Percentiles rank a stretch among this genome's conserved stretches.
Conservation (phyloP, 2,113 vertebrate species). For the Brienomyrus brachyistius region DNA sequence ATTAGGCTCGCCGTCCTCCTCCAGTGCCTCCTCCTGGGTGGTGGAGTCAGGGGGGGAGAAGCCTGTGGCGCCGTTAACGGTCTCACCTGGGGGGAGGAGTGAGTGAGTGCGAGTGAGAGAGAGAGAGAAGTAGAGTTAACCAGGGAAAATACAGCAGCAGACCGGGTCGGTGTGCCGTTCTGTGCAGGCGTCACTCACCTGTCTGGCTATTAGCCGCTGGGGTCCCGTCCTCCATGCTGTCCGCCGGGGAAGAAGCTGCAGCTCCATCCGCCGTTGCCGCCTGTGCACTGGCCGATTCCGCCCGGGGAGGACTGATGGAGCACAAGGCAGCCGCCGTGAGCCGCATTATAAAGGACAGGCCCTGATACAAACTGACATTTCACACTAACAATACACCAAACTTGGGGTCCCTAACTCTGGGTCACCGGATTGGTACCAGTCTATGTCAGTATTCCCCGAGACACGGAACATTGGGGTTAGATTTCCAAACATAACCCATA, state of each 20-base stretch:
- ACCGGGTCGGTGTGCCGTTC: neutral
- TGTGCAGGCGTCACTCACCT: constrained; percentile 37
- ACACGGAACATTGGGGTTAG: neutral
- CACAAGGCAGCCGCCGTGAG: neutral
- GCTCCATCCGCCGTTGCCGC: constrained; percentile 22
- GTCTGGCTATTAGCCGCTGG: constrained; percentile 32
- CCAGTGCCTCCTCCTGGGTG: constrained; percentile 39
- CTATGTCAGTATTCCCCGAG: neutral
- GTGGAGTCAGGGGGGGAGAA: constrained; percentile 50
- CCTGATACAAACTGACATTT: neutral
- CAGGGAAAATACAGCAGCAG: too few relatives aligned
- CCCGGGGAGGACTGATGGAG: constrained; percentile 53
- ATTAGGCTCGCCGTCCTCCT: constrained; percentile 64
- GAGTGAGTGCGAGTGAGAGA: neutral
- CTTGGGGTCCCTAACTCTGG: neutral
- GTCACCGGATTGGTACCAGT: neutral
- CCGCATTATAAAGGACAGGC: neutral
- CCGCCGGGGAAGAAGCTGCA: constrained; percentile 29
- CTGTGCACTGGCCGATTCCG: constrained; percentile 37
- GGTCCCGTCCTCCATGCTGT: constrained; percentile 22
- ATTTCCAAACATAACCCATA: neutral
- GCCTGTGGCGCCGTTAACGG: constrained; percentile 33
- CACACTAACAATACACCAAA: neutral
- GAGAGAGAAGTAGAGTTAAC: neutral
- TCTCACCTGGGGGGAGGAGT: constrained; percentile 30